Base-by-base conservation (phyloP, 2,888 invertebrate genomes). In the Agrypnus murinus region DNA sequence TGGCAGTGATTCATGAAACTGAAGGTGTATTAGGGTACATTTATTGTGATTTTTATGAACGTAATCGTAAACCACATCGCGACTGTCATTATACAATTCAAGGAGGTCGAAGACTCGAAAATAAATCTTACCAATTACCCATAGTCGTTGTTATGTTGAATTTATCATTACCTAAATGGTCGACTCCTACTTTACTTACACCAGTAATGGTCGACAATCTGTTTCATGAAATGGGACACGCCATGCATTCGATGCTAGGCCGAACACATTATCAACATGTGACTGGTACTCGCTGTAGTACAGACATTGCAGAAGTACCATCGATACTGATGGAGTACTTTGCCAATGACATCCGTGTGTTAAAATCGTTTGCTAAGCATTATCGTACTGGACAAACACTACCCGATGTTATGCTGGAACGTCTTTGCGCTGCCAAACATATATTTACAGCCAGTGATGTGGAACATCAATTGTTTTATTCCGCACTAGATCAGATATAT, bases 251-350 rank as follows among this genome's bases (percentile, higher is more conserved):
- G 14, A 98, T 99, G 97, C 86, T 99, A 76, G 99, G 96, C 1
- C 90, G 98, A 73, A 98, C 98, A 0, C 90, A 91, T 71, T 96
- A 98, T 86, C 73, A 73, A 36, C 73, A 73, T 46, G 66, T 73
- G 0, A 70, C 73, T 7, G 73, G 73, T n/a, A 99, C 99, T 0
- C 89, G 99, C 66, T 99, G 98, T 84, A 92, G 96, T 75, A 98
- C 99, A 3, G 99, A 99, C 87, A 95, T 99, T 83, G 99, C 99
- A 0, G 99, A 99, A 89, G 95, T 99, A 45, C 99, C 99, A 6
- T 98, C 98, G n/a, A 94, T 98, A 71, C 88, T 99, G 14, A 98
- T 99, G 97, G 99, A 99, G 87, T 96, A 96, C 86, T 99, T 99
- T 88, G 95, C 97, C 8, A 90, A 92, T 64, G 96, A 97, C 87